Base-by-base conservation (phyloP, 2,888 invertebrate genomes). In the Rhorus exstirpatorius region DNA sequence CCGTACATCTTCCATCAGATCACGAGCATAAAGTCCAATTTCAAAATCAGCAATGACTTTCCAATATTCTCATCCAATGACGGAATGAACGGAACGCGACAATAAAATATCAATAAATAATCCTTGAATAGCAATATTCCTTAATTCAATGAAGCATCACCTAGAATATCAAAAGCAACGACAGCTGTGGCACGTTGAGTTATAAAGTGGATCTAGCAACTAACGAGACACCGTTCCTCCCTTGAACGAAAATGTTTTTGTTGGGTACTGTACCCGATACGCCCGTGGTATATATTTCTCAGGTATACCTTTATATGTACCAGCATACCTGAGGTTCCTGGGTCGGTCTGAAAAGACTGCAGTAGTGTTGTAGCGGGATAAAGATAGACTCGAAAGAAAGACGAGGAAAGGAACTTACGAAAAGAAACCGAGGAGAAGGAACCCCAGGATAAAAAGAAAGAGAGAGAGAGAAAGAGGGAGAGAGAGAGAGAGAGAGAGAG, bases 391-490 rank as follows among this genome's bases (percentile, higher is more conserved):
- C 12, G 31, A 44, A n/a, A 58, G 35, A 55, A 74, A 72, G 44
- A 65, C 7, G 58, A 70, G 58, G 41, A 70, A 53, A 60, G 44
- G 17, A 38, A 53, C 31, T 53, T 49, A 60, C 55, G 68, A 60
- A 35, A 44, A 51, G 21, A 65, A 21, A 17, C 63, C 35, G 35
- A 38, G 35, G 46, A 60, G 35, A 51, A 14, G 31, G 51, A 53
- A 17, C 49, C 14, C 63, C 12, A 19, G 31, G 41, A 26, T 17
- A 65, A 60, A 68, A 60, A 44, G 49, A 12, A 31, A 68, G 21
- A 35, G 21, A 84, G 84, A 65, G 81, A 84, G 86, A 85, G 67
- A 85, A 88, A 86, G 31, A 31, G 6, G 86, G 85, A 84, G 86
- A 0, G 86, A 79, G 84, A 85, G 17, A 8, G 31, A 78, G 24